phyloP scores from a whole-genome alignment of 1,140 invertebrate genomes.

The Bombus sylvicola region DNA sequence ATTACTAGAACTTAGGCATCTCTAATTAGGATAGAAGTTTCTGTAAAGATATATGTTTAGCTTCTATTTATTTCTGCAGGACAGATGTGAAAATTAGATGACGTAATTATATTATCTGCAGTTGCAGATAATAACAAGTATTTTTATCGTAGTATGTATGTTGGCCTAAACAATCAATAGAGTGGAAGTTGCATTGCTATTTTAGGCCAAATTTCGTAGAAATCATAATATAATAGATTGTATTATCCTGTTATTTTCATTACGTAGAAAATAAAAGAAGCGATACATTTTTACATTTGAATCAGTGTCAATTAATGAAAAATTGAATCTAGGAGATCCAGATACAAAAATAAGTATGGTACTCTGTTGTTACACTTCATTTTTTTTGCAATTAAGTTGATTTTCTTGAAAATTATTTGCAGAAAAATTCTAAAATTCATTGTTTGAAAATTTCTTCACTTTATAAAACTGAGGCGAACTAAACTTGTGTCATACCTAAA shows the following conservation, averaged over 20 bases:
- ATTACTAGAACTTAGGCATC: neutral
- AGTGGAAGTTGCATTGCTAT: neutral
- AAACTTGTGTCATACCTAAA: neutral
- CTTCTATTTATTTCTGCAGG: neutral
- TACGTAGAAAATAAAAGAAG: neutral
- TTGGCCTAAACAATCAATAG: slow-evolving; percentile 20
- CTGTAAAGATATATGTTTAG: neutral
- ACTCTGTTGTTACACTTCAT: neutral
- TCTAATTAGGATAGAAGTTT: neutral
- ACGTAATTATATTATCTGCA: slow-evolving; percentile 51
- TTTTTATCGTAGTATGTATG: neutral
- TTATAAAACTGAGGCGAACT: too few species aligned
- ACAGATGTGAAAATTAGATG: slow-evolving; percentile 51
- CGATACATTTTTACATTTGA: slow-evolving; percentile 11
- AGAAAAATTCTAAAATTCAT: neutral
- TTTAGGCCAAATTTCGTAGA: neutral
- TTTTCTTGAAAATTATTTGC: neutral
- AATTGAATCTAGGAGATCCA: neutral
- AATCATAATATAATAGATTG: neutral
- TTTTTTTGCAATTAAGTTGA: neutral
- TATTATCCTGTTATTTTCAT: neutral
- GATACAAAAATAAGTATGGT: neutral
- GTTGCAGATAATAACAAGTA: slow-evolving; percentile 8
- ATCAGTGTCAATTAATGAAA: neutral
- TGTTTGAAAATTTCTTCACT: neutral